Evolutionary conservation across 2,797 vertebrate species (phyloP).

Genomic region (Crenuchus spilurus): DNA sequence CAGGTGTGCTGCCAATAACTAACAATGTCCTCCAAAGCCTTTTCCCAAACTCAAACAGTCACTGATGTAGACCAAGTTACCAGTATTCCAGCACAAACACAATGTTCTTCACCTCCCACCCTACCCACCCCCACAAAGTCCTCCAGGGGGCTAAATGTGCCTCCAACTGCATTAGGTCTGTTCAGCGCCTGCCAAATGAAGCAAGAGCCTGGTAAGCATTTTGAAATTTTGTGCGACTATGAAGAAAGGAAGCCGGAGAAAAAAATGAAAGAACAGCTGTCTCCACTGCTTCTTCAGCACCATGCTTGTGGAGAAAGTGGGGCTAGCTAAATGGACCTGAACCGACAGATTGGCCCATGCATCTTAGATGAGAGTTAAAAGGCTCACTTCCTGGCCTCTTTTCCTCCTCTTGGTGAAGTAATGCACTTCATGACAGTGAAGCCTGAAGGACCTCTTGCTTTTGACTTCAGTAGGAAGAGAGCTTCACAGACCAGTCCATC

Average conservation of each 20-base stretch:
- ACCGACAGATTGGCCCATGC: conserved; percentile 34
- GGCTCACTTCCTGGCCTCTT: background rate
- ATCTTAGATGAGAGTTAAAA: background rate
- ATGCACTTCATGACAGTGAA: background rate
- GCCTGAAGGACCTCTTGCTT: too few relatives aligned
- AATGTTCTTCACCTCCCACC: too few relatives aligned
- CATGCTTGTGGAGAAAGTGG: background rate
- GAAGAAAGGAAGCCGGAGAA: background rate
- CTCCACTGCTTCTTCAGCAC: background rate
- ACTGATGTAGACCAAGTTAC: too few relatives aligned
- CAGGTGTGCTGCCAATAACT: background rate
- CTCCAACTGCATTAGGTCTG: background rate
- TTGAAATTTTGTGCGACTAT: background rate
- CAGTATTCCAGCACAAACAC: too few relatives aligned
- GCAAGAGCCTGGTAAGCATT: conserved; percentile 1
- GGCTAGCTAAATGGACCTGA: conserved; percentile 19
- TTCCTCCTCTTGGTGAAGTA: too few relatives aligned
- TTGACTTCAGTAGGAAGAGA: too few relatives aligned
- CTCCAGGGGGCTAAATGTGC: background rate
- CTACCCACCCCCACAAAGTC: background rate
- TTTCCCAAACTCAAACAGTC: too few relatives aligned
- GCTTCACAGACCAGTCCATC: too few relatives aligned
- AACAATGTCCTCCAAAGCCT: too few relatives aligned
- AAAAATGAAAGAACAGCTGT: conserved; percentile 4
- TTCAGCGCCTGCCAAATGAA: background rate